These are phyloP conservation scores for Pollicipes pollicipes DNA, from an alignment of 1,140 invertebrate species.

Conservation along the genomic window DNA sequence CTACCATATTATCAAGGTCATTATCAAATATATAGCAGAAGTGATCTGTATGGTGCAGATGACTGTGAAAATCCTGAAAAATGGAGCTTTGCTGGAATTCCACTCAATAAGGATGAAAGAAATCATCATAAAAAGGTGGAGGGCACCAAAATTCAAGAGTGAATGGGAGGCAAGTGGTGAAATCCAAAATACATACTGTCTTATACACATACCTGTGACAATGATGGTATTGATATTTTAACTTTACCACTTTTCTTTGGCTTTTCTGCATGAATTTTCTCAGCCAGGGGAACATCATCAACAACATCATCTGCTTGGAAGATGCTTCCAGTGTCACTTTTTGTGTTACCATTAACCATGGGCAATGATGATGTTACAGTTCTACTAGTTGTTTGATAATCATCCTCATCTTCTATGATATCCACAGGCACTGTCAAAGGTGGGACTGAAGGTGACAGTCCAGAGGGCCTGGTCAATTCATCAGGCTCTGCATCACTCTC, in stretches of 20 bases:
- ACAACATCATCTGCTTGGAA: background rate
- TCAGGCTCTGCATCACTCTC: background rate
- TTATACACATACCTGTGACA: background rate
- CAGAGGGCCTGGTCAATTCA: background rate
- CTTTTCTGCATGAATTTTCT: background rate
- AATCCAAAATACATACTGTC: too few relatives aligned
- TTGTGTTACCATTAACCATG: background rate
- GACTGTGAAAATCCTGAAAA: too few relatives aligned
- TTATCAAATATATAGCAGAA: too few relatives aligned
- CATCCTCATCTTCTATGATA: background rate
- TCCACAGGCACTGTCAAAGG: background rate
- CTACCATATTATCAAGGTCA: too few relatives aligned
- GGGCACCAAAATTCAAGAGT: too few relatives aligned
- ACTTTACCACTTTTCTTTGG: background rate
- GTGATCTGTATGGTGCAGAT: too few relatives aligned
- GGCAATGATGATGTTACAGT: background rate
- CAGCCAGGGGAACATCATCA: background rate
- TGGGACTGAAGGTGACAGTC: too few relatives aligned
- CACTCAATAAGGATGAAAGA: too few relatives aligned
- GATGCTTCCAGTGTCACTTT: background rate
- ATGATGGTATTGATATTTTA: background rate
- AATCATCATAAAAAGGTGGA: too few relatives aligned
- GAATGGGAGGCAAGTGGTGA: too few relatives aligned
- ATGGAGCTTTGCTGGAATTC: too few relatives aligned
- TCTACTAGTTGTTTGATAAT: background rate